Evolutionary conservation across 2,113 vertebrate genomes (phyloP), one percentile per base, ranked within the genome.

Genomic region (Brienomyrus longianalis): DNA sequence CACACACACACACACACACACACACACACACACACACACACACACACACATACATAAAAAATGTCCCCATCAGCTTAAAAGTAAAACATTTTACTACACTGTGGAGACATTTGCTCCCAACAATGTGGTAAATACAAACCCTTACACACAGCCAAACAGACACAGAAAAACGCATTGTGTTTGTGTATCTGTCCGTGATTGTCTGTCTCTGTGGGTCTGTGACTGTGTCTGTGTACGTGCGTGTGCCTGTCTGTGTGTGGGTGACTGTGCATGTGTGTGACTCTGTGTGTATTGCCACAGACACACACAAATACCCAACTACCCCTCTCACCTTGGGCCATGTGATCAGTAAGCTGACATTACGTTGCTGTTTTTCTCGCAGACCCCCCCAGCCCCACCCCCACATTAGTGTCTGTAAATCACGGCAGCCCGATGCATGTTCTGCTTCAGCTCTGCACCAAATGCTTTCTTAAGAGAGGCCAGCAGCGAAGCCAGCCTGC

Each of bases 391-490:
- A 13, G 3, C 27, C 19, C 86, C 27, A 3, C 51, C 51, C 31
- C 86, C 91, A 89, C 92, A 91, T 93, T 92, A 87, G 91, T 89
- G 93, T 91, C 93, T 91, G 93, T 95, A 93, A 95, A 94, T 94
- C 93, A 92, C 89, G 70, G 17, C 13, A 3, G 66, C 89, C 92
- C 89, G 92, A 94, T 91, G 90, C 88, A 89, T 94, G 95, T 93
- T 94, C 93, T 94, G 93, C 92, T 89, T 83, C 90, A 84, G 90
- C 91, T 92, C 94, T 94, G 93, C 94, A 93, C 92, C 93, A 94
- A 90, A 93, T 91, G 91, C 90, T 59, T 91, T 92, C 91, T 94
- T 93, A 90, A 91, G 93, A 92, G 13, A 86, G 77, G 39, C 43
- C 83, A 48, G 80, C 1, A 7, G n/a, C 56, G 0, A 2, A 9